A percentile compares a stretch with the other conserved stretches of the same genome.
These are phyloP conservation scores for Varanus komodoensis DNA, from an alignment of 2,113 vertebrate species.

Conservation along the genomic window DNA sequence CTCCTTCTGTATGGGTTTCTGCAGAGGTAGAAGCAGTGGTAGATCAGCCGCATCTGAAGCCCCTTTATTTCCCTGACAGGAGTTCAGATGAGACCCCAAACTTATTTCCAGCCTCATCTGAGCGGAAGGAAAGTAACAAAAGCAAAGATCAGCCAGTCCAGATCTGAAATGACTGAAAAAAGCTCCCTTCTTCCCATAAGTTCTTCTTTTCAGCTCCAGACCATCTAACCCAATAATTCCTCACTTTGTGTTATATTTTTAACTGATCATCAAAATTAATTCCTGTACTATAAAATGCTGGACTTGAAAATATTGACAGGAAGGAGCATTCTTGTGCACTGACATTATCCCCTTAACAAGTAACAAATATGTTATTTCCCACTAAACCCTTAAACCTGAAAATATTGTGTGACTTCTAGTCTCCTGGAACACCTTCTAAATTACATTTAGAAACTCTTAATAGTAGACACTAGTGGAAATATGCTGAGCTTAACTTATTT, in stretches of 20 bases:
- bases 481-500: not conserved
- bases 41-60: no score
- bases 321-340: not conserved
- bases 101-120: not conserved
- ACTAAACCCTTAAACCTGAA: slow-evolving; percentile 3
- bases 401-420: not conserved
- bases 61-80: not conserved
- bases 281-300: not conserved
- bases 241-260: no score
- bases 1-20: slow-evolving; percentile 17
- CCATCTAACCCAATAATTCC: no score
- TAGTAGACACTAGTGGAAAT: not conserved
- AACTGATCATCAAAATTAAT: not conserved
- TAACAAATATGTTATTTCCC: not conserved
- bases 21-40: no score
- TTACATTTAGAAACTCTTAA: slow-evolving; percentile 1
- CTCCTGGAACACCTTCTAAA: not conserved
- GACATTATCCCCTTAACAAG: not conserved
- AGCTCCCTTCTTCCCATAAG: not conserved
- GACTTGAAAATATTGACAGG: not conserved
- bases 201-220: no score
- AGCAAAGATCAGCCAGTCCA: not conserved
- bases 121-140: not conserved
- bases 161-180: not conserved
- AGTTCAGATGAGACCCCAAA: not conserved